Base-by-base conservation (phyloP, 2,888 invertebrate genomes). In the Heteromyza rotundicornis region DNA sequence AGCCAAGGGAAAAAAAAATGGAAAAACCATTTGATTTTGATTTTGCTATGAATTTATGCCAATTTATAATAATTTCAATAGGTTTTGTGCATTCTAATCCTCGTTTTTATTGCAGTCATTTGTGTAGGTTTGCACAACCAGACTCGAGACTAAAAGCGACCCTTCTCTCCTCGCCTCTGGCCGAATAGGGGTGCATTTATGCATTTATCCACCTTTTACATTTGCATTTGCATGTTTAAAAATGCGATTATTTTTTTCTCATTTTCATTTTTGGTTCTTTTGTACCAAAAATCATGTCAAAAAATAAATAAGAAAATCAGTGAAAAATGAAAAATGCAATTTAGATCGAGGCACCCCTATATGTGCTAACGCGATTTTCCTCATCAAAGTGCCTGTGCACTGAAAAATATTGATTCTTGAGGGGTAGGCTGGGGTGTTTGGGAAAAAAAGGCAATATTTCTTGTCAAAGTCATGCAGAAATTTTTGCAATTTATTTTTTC, bases 181-280 rank as follows among this genome's bases (percentile, higher is more conserved):
- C 27, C 7, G 22, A 8, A 61, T 67, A 66, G 66, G 70, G 74
- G 68, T 72, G 74, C 65, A 65, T 65, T 8, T 54, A 35, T 67
- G 68, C 68, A 64, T 66, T 67, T 66, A 63, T 61, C 63, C 66
- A 66, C 17, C 47, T 59, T 59, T 54, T n/a, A n/a, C n/a, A n/a
- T n/a, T 36, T 60, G 62, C 55, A 76, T 75, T 75, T 76, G 76
- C 76, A 76, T 76, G 76, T 74, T 75, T 76, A 75, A 76, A 76
- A 76, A 70, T 72, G 67, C 61, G 68, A 68, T 68, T 64, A 63
- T 65, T 62, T 68, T 64, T 63, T 64, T 63, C 57, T 49, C 61
- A 55, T 58, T 56, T 53, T 32, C 47, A 51, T 59, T 64, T 65
- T 17, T 58, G 44, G 23, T 53, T 47, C 23, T 54, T 50, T 32